Evolutionary conservation across 2,888 invertebrate species (phyloP), one percentile per base, ranked within the genome.

Genomic region (Cataglyphis cursor): DNA sequence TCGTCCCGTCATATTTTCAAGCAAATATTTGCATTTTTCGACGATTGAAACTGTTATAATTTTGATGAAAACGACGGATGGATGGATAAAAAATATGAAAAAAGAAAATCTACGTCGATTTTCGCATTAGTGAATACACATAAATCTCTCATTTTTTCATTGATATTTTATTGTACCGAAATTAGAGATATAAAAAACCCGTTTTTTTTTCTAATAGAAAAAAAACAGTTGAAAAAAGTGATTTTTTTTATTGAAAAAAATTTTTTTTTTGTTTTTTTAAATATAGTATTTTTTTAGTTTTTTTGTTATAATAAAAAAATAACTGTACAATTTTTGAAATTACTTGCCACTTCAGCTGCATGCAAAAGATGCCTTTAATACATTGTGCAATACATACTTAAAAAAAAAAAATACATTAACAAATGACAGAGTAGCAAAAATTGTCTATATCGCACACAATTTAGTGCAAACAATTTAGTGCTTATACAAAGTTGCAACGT

Each of bases 11-110:
- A 74, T 21, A 5, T 74, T 24, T 35, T 10, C 61, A 21, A 9
- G 31, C 31, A 74, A 74, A 74, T 74, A 64, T 64, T 74, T 74
- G 44, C 44, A 31, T 21, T 21, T 74, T 74, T 15, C 15, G 21
- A 21, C n/a, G 3, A 70, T 54, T 51, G 41, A 41, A 28, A 59
- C 9, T 41, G 48, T 1, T n/a, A 18, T 41, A 4, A 74, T 28
- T 73, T 28, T 8, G 44, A 15, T 15, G 9, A 31, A 74, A 57
- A 38, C n/a, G 24, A 62, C 28, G 15, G 31, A 31, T 9, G 1
- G n/a, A 74, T 15, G 5, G 21, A 74, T 44, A 74, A 74, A 64
- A 73, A 21, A 28, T 28, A 9, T 6, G n/a, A n/a, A 38, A 12
- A 35, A 57, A 6, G 28, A 59, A 59, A 59, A 59, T 1, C 12